Evolutionary conservation across 2,888 invertebrate species (phyloP).

Genomic region (Eupelmus urozonus): DNA sequence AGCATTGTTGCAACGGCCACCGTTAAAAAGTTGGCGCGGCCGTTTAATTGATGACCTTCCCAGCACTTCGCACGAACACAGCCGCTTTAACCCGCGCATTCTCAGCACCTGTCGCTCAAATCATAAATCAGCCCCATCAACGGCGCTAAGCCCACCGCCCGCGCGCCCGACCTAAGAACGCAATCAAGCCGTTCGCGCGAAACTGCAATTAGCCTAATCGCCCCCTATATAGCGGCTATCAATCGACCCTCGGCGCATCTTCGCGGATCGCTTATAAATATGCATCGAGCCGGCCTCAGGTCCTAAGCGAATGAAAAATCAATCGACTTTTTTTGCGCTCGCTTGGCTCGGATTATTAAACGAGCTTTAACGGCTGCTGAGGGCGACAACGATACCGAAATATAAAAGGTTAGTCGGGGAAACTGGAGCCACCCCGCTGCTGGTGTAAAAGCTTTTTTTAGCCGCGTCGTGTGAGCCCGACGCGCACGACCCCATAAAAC

Average conservation of each 20-base stretch:
- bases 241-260: neutral
- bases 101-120: neutral
- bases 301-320: conserved; percentile 37
- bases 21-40: too few species aligned
- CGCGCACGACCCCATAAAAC: neutral
- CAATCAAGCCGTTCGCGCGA: neutral
- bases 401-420: too few species aligned
- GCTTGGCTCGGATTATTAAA: neutral
- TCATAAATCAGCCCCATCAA: neutral
- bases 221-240: neutral
- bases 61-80: too few species aligned
- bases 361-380: neutral
- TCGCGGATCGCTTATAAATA: conserved; percentile 43
- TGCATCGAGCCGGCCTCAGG: neutral
- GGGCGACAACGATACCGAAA: too few species aligned
- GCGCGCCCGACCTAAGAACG: too few species aligned
- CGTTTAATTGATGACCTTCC: too few species aligned
- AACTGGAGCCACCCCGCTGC: neutral
- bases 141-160: too few species aligned
- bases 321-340: conserved; percentile 18
- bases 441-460: neutral
- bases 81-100: neutral
- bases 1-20: too few species aligned
- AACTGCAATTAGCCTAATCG: conserved; percentile 18
- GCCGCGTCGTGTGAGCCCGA: neutral